These are phyloP conservation scores for Zoanthus sansibaricus DNA, from an alignment of 92 coral and sea anemone species.

Conservation along the genomic window DNA sequence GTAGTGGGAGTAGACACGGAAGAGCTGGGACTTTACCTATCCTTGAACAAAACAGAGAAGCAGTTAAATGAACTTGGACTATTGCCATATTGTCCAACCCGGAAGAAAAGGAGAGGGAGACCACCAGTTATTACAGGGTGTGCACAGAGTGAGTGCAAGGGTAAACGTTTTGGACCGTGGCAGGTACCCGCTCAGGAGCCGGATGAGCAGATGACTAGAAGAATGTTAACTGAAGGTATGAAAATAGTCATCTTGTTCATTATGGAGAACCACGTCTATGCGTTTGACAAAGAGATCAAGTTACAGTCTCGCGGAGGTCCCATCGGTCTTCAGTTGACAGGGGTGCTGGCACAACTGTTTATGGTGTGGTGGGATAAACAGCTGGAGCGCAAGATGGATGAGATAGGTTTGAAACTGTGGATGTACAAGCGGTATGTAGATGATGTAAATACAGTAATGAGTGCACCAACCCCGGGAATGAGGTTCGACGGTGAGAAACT, in stretches of 20 bases:
- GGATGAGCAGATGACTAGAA: background rate
- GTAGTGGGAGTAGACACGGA: constrained; percentile 51
- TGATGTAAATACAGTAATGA: constrained; percentile 46
- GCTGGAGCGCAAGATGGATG: constrained; percentile 5
- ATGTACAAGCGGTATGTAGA: constrained; percentile 54
- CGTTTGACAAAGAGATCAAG: constrained; percentile 38
- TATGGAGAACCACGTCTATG: constrained; percentile 38
- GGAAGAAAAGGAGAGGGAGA: constrained; percentile 63
- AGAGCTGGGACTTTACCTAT: constrained; percentile 52
- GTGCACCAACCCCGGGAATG: constrained; percentile 41
- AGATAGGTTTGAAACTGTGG: constrained; percentile 35
- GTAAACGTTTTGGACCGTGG: constrained; percentile 63
- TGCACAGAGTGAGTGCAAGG: constrained; percentile 42
- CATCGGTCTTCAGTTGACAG: constrained; percentile 54
- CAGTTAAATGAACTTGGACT: constrained; percentile 25
- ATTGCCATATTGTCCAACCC: constrained; percentile 52
- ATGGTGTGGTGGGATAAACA: constrained; percentile 51
- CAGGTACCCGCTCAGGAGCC: too few relatives aligned
- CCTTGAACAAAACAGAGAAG: constrained; percentile 38
- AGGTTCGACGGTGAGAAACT: constrained; percentile 41
- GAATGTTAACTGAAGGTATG: constrained; percentile 40
- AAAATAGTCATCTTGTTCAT: constrained; percentile 43
- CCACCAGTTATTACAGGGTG: constrained; percentile 66
- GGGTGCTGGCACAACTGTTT: constrained; percentile 53
- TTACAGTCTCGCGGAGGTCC: constrained; percentile 57